Percentiles rank a stretch among this genome's conserved stretches.
Conservation (phyloP, 2,113 vertebrate genomes). For the Typhlomys cinereus region DNA sequence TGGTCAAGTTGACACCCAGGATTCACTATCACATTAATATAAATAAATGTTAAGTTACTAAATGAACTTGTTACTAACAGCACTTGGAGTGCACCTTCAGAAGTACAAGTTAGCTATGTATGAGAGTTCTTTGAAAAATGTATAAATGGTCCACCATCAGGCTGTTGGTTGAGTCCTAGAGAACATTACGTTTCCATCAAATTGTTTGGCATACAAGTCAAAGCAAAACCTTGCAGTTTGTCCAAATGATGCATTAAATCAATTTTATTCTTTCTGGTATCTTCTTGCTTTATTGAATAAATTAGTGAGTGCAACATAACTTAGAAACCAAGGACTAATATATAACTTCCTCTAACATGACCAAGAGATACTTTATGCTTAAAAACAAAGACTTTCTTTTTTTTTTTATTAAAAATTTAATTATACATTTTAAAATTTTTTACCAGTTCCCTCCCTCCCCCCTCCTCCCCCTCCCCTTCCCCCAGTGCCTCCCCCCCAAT, state of each 20-base stretch:
- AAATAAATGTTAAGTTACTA: not conserved
- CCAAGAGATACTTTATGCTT: not conserved
- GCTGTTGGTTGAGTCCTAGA: not conserved
- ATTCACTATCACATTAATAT: no score
- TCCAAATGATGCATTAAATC: not conserved
- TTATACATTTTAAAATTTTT: no score
- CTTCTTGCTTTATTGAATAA: not conserved
- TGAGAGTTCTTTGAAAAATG: not conserved
- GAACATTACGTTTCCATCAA: not conserved
- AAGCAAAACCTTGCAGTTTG: conserved; percentile 8
- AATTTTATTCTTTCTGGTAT: not conserved
- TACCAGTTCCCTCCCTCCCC: no score
- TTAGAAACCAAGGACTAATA: not conserved
- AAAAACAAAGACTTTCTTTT: not conserved
- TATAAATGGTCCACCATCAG: not conserved
- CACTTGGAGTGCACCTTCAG: not conserved
- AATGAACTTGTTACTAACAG: not conserved
- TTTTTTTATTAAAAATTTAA: no score
- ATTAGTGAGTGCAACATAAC: not conserved
- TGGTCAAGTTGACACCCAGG: no score
- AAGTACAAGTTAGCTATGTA: not conserved
- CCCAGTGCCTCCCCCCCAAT: no score
- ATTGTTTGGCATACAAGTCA: conserved; percentile 29
- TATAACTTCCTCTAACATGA: not conserved
- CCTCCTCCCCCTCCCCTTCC: no score